phyloP scores from a whole-genome alignment of 1,140 invertebrate species.

The Chlorops oryzae region DNA sequence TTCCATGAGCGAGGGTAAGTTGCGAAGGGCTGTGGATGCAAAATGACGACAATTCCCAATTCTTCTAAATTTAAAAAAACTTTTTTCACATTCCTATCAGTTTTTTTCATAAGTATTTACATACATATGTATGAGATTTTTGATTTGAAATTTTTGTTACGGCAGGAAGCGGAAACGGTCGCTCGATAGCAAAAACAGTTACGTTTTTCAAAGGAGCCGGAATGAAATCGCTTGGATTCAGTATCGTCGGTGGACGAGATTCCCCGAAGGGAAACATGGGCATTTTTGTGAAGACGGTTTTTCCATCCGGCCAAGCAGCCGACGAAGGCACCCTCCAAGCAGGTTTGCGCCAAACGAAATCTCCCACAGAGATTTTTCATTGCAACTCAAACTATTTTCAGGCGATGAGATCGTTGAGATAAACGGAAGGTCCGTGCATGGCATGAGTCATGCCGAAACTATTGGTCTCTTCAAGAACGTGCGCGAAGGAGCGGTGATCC shows the following conservation, averaged over 20 bases:
- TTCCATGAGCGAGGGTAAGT: conserved; percentile 44
- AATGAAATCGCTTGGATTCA: conserved; percentile 83
- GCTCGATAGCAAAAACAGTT: conserved; percentile 37
- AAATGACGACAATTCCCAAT: too few species aligned
- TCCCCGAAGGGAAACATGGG: conserved; percentile 84
- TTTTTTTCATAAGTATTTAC: too few species aligned
- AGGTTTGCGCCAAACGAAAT: conserved; percentile 54
- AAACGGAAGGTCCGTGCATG: conserved; percentile 74
- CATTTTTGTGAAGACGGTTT: conserved; percentile 87
- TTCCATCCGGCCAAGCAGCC: conserved; percentile 80
- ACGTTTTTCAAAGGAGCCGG: conserved; percentile 75
- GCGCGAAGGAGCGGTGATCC: conserved; percentile 73
- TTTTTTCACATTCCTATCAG: too few species aligned
- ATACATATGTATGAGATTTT: too few species aligned
- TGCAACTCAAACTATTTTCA: conserved; percentile 41
- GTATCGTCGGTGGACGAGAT: conserved; percentile 84
- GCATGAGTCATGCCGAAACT: conserved; percentile 81
- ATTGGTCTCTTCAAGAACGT: conserved; percentile 85
- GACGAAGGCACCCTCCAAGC: conserved; percentile 75
- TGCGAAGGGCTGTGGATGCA: too few species aligned
- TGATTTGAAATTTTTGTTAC: too few species aligned
- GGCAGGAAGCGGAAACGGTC: too few species aligned
- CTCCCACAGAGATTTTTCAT: too few species aligned
- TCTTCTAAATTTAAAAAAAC: too few species aligned
- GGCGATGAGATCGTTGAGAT: conserved; percentile 89